Evolutionary conservation across 1,140 invertebrate species (phyloP).

Genomic region (Oryctes rhinoceros): DNA sequence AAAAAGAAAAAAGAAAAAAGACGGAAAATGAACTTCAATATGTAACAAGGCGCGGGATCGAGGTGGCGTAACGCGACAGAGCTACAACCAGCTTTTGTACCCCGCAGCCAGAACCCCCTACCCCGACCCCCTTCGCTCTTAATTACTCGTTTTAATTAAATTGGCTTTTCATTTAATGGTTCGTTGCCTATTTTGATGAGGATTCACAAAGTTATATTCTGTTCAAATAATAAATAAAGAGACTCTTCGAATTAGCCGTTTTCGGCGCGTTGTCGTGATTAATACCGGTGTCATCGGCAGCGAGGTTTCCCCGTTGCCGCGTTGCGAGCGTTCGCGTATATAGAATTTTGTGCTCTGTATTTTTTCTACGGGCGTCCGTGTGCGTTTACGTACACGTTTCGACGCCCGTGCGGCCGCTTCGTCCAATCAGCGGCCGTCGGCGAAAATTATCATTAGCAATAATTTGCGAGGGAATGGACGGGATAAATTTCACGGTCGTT

Average conservation of each 20-base stretch:
- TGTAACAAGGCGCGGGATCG: too few relatives aligned
- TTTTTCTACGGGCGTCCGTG: neutral
- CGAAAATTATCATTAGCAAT: slow-evolving; percentile 33
- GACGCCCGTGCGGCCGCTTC: neutral
- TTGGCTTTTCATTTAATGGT: slow-evolving; percentile 55
- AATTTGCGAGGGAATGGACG: neutral
- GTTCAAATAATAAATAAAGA: slow-evolving; percentile 38
- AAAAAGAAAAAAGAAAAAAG: too few relatives aligned
- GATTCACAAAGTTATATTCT: slow-evolving; percentile 45
- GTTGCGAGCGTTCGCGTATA: neutral
- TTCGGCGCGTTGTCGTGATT: slow-evolving; percentile 2
- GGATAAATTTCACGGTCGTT: slow-evolving; percentile 9
- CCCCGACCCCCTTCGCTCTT: slow-evolving; percentile 38
- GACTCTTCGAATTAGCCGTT: slow-evolving; percentile 15
- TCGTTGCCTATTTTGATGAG: slow-evolving; percentile 52
- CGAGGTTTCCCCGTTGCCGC: neutral
- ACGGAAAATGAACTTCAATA: too few relatives aligned
- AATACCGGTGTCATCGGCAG: slow-evolving; percentile 14
- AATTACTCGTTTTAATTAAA: slow-evolving; percentile 55
- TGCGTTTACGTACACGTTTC: neutral
- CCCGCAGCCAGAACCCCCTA: too few relatives aligned
- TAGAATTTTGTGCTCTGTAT: neutral
- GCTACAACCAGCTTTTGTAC: too few relatives aligned
- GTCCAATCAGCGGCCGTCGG: neutral
- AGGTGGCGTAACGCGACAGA: too few relatives aligned